Evolutionary conservation across 2,888 invertebrate genomes (phyloP).

Genomic region (Galerucella pusilla): DNA sequence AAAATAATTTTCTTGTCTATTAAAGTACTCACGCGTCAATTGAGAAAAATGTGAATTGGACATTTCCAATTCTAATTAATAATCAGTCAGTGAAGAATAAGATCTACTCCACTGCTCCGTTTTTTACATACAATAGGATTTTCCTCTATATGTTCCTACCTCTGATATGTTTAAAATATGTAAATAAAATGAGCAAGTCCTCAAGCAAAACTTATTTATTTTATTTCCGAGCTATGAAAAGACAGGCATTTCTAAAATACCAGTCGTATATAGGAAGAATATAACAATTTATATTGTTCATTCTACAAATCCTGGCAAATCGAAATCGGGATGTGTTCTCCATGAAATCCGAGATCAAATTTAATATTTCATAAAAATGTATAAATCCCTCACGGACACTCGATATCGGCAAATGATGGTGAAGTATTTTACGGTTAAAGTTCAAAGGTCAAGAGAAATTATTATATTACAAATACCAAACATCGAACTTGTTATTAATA

Average conservation of each 20-base stretch:
- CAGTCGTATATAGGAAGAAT: constrained; percentile 6
- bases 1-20: no score
- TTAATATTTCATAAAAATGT: constrained; percentile 18
- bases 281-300: constrained; percentile 23
- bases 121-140: constrained; percentile 14
- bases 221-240: constrained; percentile 29
- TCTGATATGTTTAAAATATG: constrained; percentile 25
- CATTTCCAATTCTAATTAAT: no score
- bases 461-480: not conserved
- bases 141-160: constrained; percentile 7
- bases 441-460: not conserved
- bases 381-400: not conserved
- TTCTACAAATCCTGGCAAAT: constrained; percentile 18
- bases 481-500: no score
- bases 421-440: not conserved
- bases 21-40: no score
- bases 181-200: constrained; percentile 29
- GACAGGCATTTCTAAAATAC: constrained; percentile 26
- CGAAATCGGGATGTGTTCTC: constrained; percentile 20
- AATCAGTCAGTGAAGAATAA: not conserved
- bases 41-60: no score
- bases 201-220: constrained; percentile 27
- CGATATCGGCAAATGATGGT: not conserved
- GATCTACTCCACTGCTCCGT: not conserved
- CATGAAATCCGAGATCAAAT: constrained; percentile 11